These are phyloP conservation scores for Vandiemenella viatica DNA, from an alignment of 2,888 invertebrate species.

Conservation along the genomic window DNA sequence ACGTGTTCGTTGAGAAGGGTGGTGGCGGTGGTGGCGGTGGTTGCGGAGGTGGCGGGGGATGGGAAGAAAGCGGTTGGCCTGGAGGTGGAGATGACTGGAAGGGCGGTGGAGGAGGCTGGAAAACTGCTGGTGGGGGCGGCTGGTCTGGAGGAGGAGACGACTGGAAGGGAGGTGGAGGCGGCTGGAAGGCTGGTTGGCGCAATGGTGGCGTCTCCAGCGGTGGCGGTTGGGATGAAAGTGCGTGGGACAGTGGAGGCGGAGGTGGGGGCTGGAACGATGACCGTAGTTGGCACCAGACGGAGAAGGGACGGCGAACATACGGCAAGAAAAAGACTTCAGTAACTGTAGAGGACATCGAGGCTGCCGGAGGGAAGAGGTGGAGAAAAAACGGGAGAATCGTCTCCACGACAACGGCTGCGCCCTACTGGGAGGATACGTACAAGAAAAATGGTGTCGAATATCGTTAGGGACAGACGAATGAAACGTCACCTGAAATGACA, in stretches of 20 bases:
- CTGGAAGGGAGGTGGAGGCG: constrained; percentile 19
- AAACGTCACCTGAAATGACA: no score
- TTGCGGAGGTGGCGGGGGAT: constrained; percentile 20
- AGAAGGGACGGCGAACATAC: no score
- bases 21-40: constrained; percentile 16
- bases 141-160: constrained; percentile 2
- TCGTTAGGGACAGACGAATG: no score
- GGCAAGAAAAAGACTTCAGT: neutral
- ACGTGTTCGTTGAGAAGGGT: constrained; percentile 18
- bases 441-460: neutral
- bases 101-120: constrained; percentile 21
- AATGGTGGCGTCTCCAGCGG: neutral
- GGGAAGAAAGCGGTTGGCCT: constrained; percentile 18
- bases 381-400: neutral
- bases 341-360: no score
- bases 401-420: neutral
- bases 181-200: constrained; percentile 8
- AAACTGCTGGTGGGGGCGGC: constrained; percentile 12
- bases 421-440: neutral
- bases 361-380: neutral
- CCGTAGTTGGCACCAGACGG: no score
- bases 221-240: no score
- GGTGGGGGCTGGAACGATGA: constrained; percentile 2
- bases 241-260: no score
- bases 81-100: constrained; percentile 11